phyloP scores from a whole-genome alignment of 2,797 vertebrate genomes.

The Melanotaenia boesemani region DNA sequence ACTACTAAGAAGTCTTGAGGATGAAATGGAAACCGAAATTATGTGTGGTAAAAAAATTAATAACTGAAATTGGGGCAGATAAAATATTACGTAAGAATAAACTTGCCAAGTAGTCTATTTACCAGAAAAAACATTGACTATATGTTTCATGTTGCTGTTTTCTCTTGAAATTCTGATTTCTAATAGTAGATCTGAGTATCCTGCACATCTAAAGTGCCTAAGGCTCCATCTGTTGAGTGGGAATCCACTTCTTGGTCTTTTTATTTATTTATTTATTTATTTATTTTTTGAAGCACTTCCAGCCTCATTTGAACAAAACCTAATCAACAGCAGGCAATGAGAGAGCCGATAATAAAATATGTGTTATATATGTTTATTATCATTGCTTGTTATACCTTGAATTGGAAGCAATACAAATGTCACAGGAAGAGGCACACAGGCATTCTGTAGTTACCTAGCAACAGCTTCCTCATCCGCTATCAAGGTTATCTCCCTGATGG shows the following conservation, averaged over 20 bases:
- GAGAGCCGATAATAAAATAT: not conserved
- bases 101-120: too few relatives aligned
- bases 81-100: too few relatives aligned
- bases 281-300: not conserved
- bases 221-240: slow-evolving; percentile 37
- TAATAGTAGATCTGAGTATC: slow-evolving; percentile 16
- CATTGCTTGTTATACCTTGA: not conserved
- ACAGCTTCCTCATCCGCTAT: slow-evolving; percentile 63
- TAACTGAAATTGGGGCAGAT: too few relatives aligned
- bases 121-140: too few relatives aligned
- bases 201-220: slow-evolving; percentile 15
- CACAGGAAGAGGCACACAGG: slow-evolving; percentile 34
- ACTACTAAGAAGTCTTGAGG: too few relatives aligned
- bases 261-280: not conserved
- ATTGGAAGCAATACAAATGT: slow-evolving; percentile 28
- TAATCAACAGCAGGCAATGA: not conserved
- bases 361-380: slow-evolving; percentile 36
- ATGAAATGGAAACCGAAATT: not conserved
- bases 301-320: not conserved
- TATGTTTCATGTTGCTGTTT: too few relatives aligned
- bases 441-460: slow-evolving; percentile 71
- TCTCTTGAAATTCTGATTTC: not conserved
- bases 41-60: too few relatives aligned
- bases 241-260: not conserved
- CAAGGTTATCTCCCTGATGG: slow-evolving; percentile 69